These are phyloP conservation scores for Copidosoma floridanum DNA, from an alignment of 1,140 invertebrate species.

Conservation along the genomic window DNA sequence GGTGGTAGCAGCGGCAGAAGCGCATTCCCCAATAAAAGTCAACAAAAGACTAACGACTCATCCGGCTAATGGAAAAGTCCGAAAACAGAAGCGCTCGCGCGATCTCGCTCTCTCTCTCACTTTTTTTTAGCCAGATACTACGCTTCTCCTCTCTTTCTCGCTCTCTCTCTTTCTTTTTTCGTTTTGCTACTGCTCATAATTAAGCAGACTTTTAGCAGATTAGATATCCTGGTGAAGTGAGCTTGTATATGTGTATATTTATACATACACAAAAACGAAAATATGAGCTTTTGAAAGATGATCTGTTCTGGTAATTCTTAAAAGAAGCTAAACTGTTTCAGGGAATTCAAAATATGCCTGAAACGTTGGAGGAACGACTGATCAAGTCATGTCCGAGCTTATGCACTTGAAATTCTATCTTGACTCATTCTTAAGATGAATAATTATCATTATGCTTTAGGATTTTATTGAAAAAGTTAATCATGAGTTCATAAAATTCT, in stretches of 20 bases:
- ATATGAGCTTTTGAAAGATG: not conserved
- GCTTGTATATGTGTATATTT: not conserved
- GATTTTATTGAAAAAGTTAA: no score
- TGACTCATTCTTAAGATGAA: no score
- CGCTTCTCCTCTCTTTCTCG: conserved; percentile 26
- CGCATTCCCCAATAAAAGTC: conserved; percentile 56
- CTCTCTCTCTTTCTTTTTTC: conserved; percentile 25
- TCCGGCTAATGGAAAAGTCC: conserved; percentile 59
- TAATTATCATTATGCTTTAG: no score
- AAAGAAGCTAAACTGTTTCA: no score
- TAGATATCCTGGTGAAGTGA: conserved; percentile 31
- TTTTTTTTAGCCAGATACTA: no score
- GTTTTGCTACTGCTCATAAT: conserved; percentile 48
- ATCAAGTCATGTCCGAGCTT: no score
- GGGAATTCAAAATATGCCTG: no score
- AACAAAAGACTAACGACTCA: conserved; percentile 60
- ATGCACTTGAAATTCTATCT: no score
- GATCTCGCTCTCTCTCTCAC: conserved; percentile 20
- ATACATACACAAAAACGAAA: not conserved
- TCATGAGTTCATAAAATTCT: no score
- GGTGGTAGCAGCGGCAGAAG: conserved; percentile 27
- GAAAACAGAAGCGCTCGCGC: conserved; percentile 50
- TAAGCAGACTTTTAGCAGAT: conserved; percentile 57
- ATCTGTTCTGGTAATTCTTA: no score
- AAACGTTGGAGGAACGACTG: no score